Evolutionary conservation across 1,140 invertebrate genomes (phyloP).

Genomic region (Lordiphosa stackelbergi): DNA sequence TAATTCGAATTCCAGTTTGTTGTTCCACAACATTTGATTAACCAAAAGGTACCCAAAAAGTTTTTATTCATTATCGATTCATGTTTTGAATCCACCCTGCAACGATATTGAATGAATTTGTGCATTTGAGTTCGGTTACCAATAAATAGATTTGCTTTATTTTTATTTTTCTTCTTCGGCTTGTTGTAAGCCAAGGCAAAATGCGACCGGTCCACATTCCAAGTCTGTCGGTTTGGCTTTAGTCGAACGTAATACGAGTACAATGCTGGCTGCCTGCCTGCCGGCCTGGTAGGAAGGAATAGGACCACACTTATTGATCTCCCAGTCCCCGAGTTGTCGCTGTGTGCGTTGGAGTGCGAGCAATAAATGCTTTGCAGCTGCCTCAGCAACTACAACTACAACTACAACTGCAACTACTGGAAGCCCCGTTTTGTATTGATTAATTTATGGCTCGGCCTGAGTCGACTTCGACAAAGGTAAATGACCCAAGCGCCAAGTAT

Average conservation of each 20-base stretch:
- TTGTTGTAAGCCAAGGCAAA: slow-evolving; percentile 1
- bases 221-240: slow-evolving; percentile 7
- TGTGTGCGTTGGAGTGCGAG: slow-evolving; percentile 12
- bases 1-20: too few relatives aligned
- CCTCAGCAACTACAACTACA: slow-evolving; percentile 1
- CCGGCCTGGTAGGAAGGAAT: slow-evolving; percentile 10
- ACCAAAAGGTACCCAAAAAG: too few relatives aligned
- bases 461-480: slow-evolving; percentile 1
- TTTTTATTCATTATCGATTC: too few relatives aligned
- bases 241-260: slow-evolving; percentile 10
- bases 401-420: slow-evolving; percentile 5
- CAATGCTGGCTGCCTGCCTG: slow-evolving; percentile 12
- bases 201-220: slow-evolving; percentile 14
- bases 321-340: slow-evolving; percentile 1
- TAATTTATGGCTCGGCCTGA: slow-evolving; percentile 2
- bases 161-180: slow-evolving; percentile 2
- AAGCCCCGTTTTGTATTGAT: slow-evolving; percentile 10
- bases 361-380: slow-evolving; percentile 7
- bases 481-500: slow-evolving; percentile 4
- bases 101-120: too few relatives aligned
- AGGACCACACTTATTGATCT: slow-evolving; percentile 15
- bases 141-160: slow-evolving; percentile 4
- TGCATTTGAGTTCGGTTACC: too few relatives aligned
- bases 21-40: too few relatives aligned
- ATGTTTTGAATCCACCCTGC: too few relatives aligned